Percentiles rank a stretch among this genome's conserved stretches.
Conservation (phyloP, 2,888 invertebrate genomes). For the Acholoe squamosa region DNA sequence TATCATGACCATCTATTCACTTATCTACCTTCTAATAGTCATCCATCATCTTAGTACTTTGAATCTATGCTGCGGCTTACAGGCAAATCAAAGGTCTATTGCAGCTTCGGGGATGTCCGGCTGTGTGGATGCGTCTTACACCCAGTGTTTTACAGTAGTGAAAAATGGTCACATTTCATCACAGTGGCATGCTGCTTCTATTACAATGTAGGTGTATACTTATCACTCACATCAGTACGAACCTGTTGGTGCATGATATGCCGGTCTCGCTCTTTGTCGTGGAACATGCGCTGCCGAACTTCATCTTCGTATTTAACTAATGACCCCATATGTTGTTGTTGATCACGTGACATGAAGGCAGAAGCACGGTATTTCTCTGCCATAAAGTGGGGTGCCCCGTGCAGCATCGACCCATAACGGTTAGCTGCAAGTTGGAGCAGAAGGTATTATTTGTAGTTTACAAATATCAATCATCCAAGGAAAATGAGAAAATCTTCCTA, state of each 20-base stretch:
- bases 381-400: constrained; percentile 45
- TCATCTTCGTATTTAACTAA: constrained; percentile 43
- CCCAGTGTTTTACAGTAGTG: too few relatives aligned
- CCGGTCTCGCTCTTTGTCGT: constrained; percentile 60
- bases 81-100: too few relatives aligned
- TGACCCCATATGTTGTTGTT: not conserved
- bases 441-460: too few relatives aligned
- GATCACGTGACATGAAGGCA: constrained; percentile 54
- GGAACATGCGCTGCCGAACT: constrained; percentile 16
- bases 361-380: constrained; percentile 22
- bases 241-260: constrained; percentile 63
- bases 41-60: too few relatives aligned
- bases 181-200: not conserved
- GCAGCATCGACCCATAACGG: constrained; percentile 39
- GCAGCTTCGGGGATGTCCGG: too few relatives aligned
- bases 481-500: too few relatives aligned
- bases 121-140: too few relatives aligned
- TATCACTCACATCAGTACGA: not conserved
- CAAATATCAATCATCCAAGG: too few relatives aligned
- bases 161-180: too few relatives aligned
- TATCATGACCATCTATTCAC: too few relatives aligned
- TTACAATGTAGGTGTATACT: not conserved
- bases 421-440: not conserved
- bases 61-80: too few relatives aligned
- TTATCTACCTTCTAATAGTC: too few relatives aligned